A percentile compares a stretch with the other conserved stretches of the same genome.
Conservation (phyloP, 2,113 vertebrate species). For the Bujurquina vittata region DNA sequence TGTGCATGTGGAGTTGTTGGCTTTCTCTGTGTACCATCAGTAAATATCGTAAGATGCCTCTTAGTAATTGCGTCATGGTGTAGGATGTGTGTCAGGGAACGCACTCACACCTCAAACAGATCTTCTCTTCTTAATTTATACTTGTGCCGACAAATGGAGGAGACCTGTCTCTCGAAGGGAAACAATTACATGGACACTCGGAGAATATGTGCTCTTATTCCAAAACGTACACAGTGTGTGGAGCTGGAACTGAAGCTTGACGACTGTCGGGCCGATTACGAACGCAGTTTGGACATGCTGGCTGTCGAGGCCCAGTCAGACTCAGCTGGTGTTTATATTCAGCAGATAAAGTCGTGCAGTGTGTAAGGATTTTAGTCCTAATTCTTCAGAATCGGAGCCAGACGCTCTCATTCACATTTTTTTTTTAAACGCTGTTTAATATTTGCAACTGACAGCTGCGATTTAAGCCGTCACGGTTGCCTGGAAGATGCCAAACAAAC, state of each 20-base stretch:
- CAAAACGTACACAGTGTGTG: not conserved
- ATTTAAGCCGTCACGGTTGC: not conserved
- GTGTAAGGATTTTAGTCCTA: not conserved
- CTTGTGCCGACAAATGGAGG: not conserved
- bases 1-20: not conserved
- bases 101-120: not conserved
- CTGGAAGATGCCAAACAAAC: slow-evolving; percentile 7
- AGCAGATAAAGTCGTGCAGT: not conserved
- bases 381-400: not conserved
- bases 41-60: not conserved
- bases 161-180: not conserved
- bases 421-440: not conserved
- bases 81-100: not conserved
- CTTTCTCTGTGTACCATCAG: not conserved
- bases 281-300: not conserved
- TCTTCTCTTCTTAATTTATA: not conserved
- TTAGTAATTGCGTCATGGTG: not conserved
- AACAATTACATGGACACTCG: not conserved
- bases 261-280: not conserved
- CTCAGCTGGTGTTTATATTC: not conserved
- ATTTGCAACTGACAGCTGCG: rapidly evolving
- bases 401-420: not conserved
- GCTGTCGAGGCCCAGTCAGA: not conserved
- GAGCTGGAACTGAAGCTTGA: not conserved
- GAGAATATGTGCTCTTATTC: not conserved